Percentiles rank a stretch among this genome's conserved stretches.
phyloP scores from a whole-genome alignment of 30 jellyfish, hydroid and myxozoan genomes.

The Aurelia sp. region DNA sequence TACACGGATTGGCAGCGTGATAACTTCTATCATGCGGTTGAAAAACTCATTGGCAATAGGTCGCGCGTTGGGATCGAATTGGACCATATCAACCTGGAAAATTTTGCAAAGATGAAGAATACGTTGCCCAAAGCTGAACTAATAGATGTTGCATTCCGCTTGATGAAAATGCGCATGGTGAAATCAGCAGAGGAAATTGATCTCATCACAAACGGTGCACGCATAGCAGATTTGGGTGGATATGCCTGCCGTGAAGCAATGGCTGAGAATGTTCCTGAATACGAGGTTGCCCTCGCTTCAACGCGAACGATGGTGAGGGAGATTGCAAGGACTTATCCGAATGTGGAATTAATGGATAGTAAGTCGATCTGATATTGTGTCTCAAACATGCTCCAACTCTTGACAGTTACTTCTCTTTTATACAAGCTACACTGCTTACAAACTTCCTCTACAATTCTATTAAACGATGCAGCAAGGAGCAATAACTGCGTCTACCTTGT shows the following conservation, averaged over 20 bases:
- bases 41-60: conserved; percentile 77
- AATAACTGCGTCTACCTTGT: too few species aligned
- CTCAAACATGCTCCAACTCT: background rate
- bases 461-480: too few species aligned
- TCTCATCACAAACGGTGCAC: conserved; percentile 82
- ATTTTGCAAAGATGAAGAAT: conserved; percentile 63
- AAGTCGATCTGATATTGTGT: conserved; percentile 26
- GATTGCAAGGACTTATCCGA: conserved; percentile 83
- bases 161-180: conserved; percentile 79
- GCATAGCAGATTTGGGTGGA: conserved; percentile 93
- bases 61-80: conserved; percentile 74
- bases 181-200: conserved; percentile 92
- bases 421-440: too few species aligned
- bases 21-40: conserved; percentile 73
- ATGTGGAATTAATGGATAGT: conserved; percentile 86
- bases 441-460: too few species aligned
- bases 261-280: conserved; percentile 79
- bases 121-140: conserved; percentile 80
- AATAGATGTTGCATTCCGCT: conserved; percentile 69
- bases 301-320: conserved; percentile 88
- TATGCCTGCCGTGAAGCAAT: conserved; percentile 69
- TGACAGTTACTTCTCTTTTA: background rate
- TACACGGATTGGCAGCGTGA: conserved; percentile 96
- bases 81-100: conserved; percentile 68
- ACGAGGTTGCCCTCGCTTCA: conserved; percentile 79